Base-by-base conservation (phyloP, 1,140 invertebrate genomes). In the Hyles euphorbiae region DNA sequence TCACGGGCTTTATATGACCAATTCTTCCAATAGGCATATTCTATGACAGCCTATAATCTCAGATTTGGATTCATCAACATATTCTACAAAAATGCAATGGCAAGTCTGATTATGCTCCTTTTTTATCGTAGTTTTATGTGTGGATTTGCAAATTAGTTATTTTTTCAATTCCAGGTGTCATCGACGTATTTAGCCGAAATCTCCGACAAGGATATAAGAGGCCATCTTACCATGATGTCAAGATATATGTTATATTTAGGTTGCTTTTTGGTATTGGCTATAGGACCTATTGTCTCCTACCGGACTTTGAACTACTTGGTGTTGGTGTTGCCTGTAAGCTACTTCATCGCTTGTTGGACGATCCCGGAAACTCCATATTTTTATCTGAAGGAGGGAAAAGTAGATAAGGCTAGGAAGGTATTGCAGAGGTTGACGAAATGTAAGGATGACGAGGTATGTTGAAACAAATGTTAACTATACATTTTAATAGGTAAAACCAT, bases 301-400 rank as follows among this genome's bases (percentile, higher is more conserved):
- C 22, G 80, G 0, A 68, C 62, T 4, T 54, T 91, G 1, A 89
- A 92, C 5, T 87, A 82, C 48, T 73, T 78, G 33, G 82, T 87
- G 22, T 40, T 64, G 36, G 69, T 32, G n/a, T 65, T 44, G n/a
- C 87, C 93, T 0, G 45, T 91, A 0, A 49, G 91, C 2, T 91
- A 92, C 58, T 84, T 93, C 22, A 6, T 91, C 0, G 87, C 87
- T 0, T 93, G 93, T 68, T 76, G 80, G 34, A 93, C 90, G 81
- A 92, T 95, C 81, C 94, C 94, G 0, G 95, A 96, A 77, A 94
- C 94, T 1, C 94, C 95, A 0, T 91, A 94, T 58, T 95, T 91
- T 63, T 78, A 91, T 3, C 75, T 91, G 0, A 89, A 88, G 44
- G 91, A 90, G 45, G 90, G 91, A 1, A 76, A 85, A 32, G 81